Conservation (phyloP, 1,140 invertebrate genomes). For the Notospermus geniculatus region DNA sequence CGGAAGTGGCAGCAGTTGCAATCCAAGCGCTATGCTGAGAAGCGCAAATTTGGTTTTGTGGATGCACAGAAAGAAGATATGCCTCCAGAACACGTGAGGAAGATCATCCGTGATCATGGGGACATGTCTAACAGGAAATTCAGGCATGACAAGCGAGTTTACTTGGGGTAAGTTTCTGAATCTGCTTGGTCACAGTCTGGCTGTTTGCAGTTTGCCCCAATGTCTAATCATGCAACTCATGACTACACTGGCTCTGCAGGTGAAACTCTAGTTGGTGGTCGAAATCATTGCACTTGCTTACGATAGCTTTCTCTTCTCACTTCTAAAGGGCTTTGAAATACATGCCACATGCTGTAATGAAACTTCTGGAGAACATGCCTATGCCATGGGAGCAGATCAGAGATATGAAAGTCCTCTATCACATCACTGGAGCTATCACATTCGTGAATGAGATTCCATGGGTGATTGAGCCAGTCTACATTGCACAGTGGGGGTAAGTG, state of each 20-base stretch:
- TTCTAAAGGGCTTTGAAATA: conserved; percentile 86
- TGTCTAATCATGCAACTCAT: no score
- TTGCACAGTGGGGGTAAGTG: conserved; percentile 97
- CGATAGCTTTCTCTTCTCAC: conserved; percentile 21
- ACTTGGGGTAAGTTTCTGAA: conserved; percentile 85
- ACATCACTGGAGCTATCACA: conserved; percentile 99
- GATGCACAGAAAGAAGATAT: conserved; percentile 99
- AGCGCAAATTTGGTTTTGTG: conserved; percentile 97
- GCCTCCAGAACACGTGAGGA: conserved; percentile 98
- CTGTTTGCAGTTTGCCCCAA: no score
- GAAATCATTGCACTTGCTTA: no score
- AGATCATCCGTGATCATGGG: conserved; percentile 98
- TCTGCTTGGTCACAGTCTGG: no score
- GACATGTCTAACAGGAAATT: conserved; percentile 99
- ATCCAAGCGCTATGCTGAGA: conserved; percentile 95
- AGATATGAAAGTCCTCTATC: conserved; percentile 95
- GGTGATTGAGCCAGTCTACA: conserved; percentile 98
- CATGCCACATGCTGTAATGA: conserved; percentile 99
- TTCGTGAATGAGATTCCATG: conserved; percentile 99
- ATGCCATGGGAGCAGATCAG: conserved; percentile 99
- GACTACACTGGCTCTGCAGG: no score
- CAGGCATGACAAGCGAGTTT: conserved; percentile 97
- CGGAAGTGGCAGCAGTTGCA: conserved; percentile 99
- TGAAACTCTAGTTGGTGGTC: no score
- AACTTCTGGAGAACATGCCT: conserved; percentile 98